Evolutionary conservation across 2,113 vertebrate species (phyloP).

Genomic region (Scomber japonicus): DNA sequence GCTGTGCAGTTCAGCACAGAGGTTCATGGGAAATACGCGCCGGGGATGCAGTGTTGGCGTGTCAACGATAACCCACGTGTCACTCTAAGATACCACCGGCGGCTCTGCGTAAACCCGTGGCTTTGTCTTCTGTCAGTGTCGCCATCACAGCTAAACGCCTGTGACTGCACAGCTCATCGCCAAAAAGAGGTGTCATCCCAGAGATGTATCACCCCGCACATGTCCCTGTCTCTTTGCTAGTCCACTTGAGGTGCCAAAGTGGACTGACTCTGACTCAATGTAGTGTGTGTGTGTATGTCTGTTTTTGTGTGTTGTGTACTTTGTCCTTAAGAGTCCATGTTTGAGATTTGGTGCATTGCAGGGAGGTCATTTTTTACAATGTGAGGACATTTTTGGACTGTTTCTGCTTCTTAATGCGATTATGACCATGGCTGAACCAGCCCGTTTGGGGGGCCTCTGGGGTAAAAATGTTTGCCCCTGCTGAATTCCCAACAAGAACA

Average conservation of each 20-base stretch:
- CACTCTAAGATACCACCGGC: slow-evolving; percentile 83
- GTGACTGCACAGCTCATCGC: slow-evolving; percentile 70
- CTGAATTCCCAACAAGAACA: not conserved
- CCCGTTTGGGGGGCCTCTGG: slow-evolving; percentile 10
- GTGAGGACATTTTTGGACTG: slow-evolving; percentile 4
- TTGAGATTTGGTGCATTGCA: slow-evolving; percentile 19
- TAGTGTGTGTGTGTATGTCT: slow-evolving; percentile 24
- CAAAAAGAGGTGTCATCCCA: slow-evolving; percentile 64
- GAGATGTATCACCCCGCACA: slow-evolving; percentile 61
- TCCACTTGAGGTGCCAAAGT: slow-evolving; percentile 63
- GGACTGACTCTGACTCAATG: slow-evolving; percentile 42
- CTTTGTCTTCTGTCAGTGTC: slow-evolving; percentile 88
- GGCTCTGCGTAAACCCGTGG: slow-evolving; percentile 51
- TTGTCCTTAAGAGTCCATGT: slow-evolving; percentile 28
- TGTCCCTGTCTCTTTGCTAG: slow-evolving; percentile 46
- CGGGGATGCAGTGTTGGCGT: slow-evolving; percentile 53
- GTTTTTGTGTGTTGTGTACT: slow-evolving; percentile 10
- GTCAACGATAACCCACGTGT: slow-evolving; percentile 87
- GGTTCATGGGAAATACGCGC: slow-evolving; percentile 84
- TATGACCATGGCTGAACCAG: not conserved
- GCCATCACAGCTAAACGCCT: slow-evolving; percentile 69
- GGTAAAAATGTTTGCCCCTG: not conserved
- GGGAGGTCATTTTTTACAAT: slow-evolving; percentile 23
- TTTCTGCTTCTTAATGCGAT: slow-evolving; percentile 1
- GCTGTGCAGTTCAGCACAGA: slow-evolving; percentile 69